These are phyloP conservation scores for Sceloporus tristichus DNA, from an alignment of 2,113 vertebrate species.

Conservation along the genomic window DNA sequence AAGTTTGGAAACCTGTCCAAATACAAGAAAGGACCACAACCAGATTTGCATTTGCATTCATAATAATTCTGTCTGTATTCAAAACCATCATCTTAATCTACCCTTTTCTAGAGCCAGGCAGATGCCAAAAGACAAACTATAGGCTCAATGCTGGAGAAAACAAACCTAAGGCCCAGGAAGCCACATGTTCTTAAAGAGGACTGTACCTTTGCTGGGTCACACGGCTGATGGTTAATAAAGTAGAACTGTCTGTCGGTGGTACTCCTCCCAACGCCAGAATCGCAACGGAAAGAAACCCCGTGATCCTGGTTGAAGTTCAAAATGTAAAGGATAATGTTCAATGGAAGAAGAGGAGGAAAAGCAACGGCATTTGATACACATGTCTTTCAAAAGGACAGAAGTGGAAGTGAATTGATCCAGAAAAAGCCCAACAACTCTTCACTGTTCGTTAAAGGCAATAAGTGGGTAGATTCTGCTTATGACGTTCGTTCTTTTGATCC, in stretches of 20 bases:
- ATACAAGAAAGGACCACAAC: neutral
- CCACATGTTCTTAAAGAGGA: neutral
- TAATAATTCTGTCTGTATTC: neutral
- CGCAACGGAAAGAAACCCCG: slow-evolving; percentile 89
- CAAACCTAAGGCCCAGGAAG: too few relatives aligned
- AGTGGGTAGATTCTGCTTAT: neutral
- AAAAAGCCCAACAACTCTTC: neutral
- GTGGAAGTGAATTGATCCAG: too few relatives aligned
- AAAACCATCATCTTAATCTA: neutral
- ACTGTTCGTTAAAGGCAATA: neutral
- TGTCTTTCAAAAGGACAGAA: neutral
- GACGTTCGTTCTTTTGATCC: neutral
- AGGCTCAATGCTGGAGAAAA: neutral
- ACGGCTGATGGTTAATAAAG: slow-evolving; percentile 94
- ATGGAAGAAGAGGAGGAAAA: neutral
- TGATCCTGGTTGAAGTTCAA: slow-evolving; percentile 77
- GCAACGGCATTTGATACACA: neutral
- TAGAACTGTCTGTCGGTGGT: slow-evolving; percentile 95
- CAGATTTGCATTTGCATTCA: neutral
- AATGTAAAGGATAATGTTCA: neutral
- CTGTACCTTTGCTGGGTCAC: slow-evolving; percentile 92
- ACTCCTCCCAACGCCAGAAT: slow-evolving; percentile 91
- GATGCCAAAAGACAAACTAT: neutral
- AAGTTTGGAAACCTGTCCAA: slow-evolving; percentile 87
- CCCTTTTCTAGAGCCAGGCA: neutral